Conservation (phyloP, 2,797 vertebrate species). For the Diplodus sargus region DNA sequence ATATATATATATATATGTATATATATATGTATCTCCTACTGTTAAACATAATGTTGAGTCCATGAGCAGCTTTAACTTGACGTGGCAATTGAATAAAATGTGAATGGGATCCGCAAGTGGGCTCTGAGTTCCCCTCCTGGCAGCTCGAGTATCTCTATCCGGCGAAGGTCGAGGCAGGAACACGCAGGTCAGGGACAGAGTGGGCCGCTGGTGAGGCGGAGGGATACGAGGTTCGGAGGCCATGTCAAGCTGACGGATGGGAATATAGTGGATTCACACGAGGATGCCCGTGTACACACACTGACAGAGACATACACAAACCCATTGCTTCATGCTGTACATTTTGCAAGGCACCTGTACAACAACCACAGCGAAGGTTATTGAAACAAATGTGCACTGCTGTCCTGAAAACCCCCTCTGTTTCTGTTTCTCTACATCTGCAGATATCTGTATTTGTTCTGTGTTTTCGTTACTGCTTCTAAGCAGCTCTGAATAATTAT, state of each 20-base stretch:
- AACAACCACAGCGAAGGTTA: conserved; percentile 44
- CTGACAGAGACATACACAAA: conserved; percentile 21
- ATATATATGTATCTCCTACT: too few relatives aligned
- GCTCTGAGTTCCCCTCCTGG: conserved; percentile 34
- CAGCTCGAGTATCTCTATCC: conserved; percentile 39
- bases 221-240: conserved; percentile 62
- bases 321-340: conserved; percentile 32
- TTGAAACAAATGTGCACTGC: conserved; percentile 15
- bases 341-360: conserved; percentile 14
- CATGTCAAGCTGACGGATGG: conserved; percentile 78
- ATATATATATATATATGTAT: too few relatives aligned
- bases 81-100: conserved; percentile 32
- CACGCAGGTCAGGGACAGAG: conserved; percentile 68
- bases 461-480: conserved; percentile 55
- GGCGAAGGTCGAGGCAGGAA: conserved; percentile 69
- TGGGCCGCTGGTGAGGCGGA: conserved; percentile 42
- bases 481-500: conserved; percentile 69
- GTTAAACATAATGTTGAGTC: conserved; percentile 36
- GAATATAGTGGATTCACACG: conserved; percentile 61
- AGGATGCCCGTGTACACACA: conserved; percentile 47
- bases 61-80: conserved; percentile 45
- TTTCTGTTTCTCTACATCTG: conserved; percentile 1
- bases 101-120: conserved; percentile 40
- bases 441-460: conserved; percentile 28
- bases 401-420: conserved; percentile 16